Evolutionary conservation across 2,113 vertebrate genomes (phyloP), one percentile per base, ranked within the genome.

Genomic region (Dissostichus mawsoni): DNA sequence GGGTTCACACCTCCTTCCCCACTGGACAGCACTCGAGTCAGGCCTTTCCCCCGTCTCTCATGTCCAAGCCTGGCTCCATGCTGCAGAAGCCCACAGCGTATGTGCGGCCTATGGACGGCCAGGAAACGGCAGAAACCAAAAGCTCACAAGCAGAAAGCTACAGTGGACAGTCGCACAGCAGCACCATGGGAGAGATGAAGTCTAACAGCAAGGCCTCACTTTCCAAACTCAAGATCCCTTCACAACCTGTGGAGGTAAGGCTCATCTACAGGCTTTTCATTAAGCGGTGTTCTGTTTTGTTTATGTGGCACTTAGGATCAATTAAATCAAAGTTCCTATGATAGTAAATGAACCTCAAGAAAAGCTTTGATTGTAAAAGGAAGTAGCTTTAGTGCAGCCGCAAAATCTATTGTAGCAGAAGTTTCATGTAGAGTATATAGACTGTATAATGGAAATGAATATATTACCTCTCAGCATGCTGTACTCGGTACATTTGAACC

Each of bases 91-190:
- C 98, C 90, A 99, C 98, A 9, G 98, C 98, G 1, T 99, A 99
- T 16, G 98, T 99, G 1, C 94, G 98, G 93, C 98, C 98, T 29
- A 99, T 99, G 98, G 98, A 99, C 8, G 98, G 98, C 83, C 98
- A 98, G 91, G 98, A 99, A 68, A 98, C 98, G 44, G 94, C 96
- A 82, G 98, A 99, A 94, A 95, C 97, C 90, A 98, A 98, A 93
- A 91, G 96, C 80, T 90, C 97, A 23, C 90, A 97, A 67, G 96
- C 96, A 0, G 98, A 98, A 93, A 96, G 95, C 92, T 99, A 97
- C 90, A 93, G 96, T 14, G 90, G 95, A 53, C 97, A 98, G 86
- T 94, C 94, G 9, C 97, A 99, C 90, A 84, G 96, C 93, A 90
- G 95, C 88, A 92, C 93, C 53, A 94, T 97, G 87, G 95, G 95